Conservation (phyloP, 2,113 vertebrate species). For the Mustela nigripes region DNA sequence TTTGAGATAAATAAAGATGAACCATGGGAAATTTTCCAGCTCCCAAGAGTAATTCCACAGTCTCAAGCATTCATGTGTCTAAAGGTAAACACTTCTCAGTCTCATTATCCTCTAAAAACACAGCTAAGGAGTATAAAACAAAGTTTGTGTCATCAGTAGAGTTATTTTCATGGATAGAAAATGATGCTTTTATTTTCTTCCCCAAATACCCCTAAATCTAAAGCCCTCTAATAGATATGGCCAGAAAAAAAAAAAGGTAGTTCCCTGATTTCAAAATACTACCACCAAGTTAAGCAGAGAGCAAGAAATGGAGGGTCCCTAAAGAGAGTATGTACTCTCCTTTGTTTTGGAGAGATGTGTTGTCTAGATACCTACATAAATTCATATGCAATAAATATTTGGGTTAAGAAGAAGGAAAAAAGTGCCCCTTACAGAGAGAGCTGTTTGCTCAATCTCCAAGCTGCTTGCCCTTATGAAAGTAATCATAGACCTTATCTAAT, state of each 20-base stretch:
- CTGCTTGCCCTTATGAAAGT: slow-evolving; percentile 1
- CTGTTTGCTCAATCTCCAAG: neutral
- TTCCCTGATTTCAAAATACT: neutral
- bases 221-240: neutral
- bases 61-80: neutral
- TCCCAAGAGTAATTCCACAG: neutral
- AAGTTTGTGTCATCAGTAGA: neutral
- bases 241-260: neutral
- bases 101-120: slow-evolving; percentile 26
- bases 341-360: neutral
- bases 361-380: neutral
- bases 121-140: neutral
- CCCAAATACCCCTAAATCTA: neutral
- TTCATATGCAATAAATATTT: neutral
- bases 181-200: slow-evolving; percentile 13
- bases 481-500: neutral
- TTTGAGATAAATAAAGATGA: slow-evolving; percentile 58
- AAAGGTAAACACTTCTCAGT: neutral
- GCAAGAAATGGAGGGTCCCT: neutral
- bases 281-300: neutral
- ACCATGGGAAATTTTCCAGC: neutral
- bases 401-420: neutral
- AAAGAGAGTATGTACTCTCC: neutral
- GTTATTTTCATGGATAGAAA: neutral
- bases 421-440: neutral